Percentiles rank a stretch among this genome's conserved stretches.
These are phyloP conservation scores for Ectropis grisescens DNA, from an alignment of 1,140 invertebrate genomes.

Conservation along the genomic window DNA sequence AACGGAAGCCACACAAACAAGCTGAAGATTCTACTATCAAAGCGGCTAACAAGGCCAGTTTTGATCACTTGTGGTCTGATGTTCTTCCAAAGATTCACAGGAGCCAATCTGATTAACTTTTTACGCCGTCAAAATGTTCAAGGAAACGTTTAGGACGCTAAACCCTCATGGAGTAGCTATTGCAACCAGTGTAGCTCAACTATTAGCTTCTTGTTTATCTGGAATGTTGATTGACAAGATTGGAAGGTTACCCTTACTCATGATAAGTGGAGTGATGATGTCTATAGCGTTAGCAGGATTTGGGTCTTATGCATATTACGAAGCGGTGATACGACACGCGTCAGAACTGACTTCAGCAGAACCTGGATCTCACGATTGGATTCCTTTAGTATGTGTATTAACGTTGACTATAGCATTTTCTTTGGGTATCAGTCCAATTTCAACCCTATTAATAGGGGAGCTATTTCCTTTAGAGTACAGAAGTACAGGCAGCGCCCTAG, in stretches of 20 bases:
- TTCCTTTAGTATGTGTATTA: slow-evolving; percentile 84
- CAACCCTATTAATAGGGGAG: slow-evolving; percentile 89
- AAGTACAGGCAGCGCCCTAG: slow-evolving; percentile 85
- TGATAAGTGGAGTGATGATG: slow-evolving; percentile 87
- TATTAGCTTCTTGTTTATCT: slow-evolving; percentile 82
- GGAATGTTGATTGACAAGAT: slow-evolving; percentile 85
- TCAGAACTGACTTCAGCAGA: slow-evolving; percentile 32
- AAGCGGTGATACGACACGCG: slow-evolving; percentile 67
- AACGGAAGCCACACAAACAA: slow-evolving; percentile 37
- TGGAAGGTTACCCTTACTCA: slow-evolving; percentile 81
- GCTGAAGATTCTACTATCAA: slow-evolving; percentile 68
- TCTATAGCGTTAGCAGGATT: slow-evolving; percentile 84
- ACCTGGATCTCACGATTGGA: slow-evolving; percentile 79
- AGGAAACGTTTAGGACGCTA: slow-evolving; percentile 81
- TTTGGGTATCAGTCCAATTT: slow-evolving; percentile 91
- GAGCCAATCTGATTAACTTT: slow-evolving; percentile 86
- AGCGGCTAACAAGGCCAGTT: slow-evolving; percentile 75
- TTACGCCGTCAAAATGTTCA: slow-evolving; percentile 86
- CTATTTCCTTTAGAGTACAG: slow-evolving; percentile 89
- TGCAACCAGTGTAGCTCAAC: slow-evolving; percentile 82
- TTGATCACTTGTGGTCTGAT: slow-evolving; percentile 86
- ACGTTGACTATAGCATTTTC: slow-evolving; percentile 88
- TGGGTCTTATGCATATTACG: slow-evolving; percentile 84
- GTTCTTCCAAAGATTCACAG: slow-evolving; percentile 88
- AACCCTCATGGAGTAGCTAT: slow-evolving; percentile 87